phyloP scores from a whole-genome alignment of 2,797 vertebrate species.

The Masticophis lateralis region DNA sequence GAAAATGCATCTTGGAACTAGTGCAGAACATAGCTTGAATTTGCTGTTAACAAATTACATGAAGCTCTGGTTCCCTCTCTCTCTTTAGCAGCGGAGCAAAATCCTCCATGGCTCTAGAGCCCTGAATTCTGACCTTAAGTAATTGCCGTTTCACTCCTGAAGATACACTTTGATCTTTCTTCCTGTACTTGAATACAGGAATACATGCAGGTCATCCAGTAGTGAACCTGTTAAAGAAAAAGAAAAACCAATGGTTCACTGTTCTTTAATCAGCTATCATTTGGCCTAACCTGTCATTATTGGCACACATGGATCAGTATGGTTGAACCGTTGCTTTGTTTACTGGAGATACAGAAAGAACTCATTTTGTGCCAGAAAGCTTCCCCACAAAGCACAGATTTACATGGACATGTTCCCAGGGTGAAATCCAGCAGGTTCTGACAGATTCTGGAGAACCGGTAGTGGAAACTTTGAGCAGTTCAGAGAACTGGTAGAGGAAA shows the following conservation, averaged over 20 bases:
- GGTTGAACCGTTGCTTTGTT: not conserved
- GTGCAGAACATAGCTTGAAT: not conserved
- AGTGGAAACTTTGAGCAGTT: no score
- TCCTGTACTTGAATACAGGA: not conserved
- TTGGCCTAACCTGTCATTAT: not conserved
- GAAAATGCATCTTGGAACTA: not conserved
- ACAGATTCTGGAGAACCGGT: no score
- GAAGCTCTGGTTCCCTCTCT: not conserved
- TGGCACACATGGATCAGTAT: not conserved
- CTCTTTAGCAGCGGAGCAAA: not conserved
- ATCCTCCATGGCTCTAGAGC: not conserved
- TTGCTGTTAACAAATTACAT: not conserved
- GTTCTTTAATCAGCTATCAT: not conserved
- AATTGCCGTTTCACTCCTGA: not conserved
- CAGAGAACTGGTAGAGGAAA: no score
- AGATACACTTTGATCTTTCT: not conserved
- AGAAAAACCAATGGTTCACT: not conserved
- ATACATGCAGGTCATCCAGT: not conserved
- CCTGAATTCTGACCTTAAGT: not conserved
- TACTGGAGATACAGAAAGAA: not conserved
- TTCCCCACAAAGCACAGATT: not conserved
- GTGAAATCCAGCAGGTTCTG: no score
- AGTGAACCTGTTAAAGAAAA: not conserved
- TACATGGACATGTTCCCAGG: not conserved
- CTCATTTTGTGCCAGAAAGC: not conserved